These are phyloP conservation scores for Heliconius sara DNA, from an alignment of 2,888 invertebrate genomes.

Conservation along the genomic window DNA sequence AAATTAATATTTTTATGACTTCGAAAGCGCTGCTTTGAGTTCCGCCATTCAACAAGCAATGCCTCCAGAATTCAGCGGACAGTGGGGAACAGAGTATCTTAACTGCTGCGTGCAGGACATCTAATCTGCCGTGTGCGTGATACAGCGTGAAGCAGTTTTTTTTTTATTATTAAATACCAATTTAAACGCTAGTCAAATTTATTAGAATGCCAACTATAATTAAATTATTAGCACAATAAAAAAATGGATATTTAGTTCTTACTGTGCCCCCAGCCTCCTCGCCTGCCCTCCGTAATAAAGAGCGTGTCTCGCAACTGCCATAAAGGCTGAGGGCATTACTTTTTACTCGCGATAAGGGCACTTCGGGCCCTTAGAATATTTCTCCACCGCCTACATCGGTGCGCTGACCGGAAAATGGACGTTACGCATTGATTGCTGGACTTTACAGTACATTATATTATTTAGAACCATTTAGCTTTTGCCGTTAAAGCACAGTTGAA, in stretches of 20 bases:
- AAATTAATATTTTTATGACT: too few species aligned
- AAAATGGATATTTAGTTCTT: slow-evolving; percentile 41
- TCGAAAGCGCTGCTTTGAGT: too few species aligned
- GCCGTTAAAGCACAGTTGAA: not conserved
- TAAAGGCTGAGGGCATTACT: slow-evolving; percentile 83
- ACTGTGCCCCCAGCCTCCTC: slow-evolving; percentile 50
- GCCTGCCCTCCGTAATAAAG: slow-evolving; percentile 79
- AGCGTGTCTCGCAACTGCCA: slow-evolving; percentile 82
- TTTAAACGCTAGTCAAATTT: too few species aligned
- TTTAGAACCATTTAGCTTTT: not conserved
- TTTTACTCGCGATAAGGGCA: slow-evolving; percentile 82
- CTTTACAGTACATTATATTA: slow-evolving; percentile 19
- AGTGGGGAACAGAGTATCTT: too few species aligned
- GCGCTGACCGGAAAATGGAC: slow-evolving; percentile 70
- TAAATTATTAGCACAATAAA: too few species aligned
- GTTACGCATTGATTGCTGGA: slow-evolving; percentile 38
- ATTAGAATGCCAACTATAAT: too few species aligned
- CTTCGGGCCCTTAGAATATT: slow-evolving; percentile 63
- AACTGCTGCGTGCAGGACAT: too few species aligned
- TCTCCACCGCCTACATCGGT: slow-evolving; percentile 56
- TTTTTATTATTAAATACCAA: too few species aligned
- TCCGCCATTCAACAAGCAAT: too few species aligned
- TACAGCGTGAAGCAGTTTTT: too few species aligned
- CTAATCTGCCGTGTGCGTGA: too few species aligned
- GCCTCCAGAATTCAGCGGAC: too few species aligned